Evolutionary conservation across 2,113 vertebrate genomes (phyloP).

Genomic region (Terrapene triunguis): DNA sequence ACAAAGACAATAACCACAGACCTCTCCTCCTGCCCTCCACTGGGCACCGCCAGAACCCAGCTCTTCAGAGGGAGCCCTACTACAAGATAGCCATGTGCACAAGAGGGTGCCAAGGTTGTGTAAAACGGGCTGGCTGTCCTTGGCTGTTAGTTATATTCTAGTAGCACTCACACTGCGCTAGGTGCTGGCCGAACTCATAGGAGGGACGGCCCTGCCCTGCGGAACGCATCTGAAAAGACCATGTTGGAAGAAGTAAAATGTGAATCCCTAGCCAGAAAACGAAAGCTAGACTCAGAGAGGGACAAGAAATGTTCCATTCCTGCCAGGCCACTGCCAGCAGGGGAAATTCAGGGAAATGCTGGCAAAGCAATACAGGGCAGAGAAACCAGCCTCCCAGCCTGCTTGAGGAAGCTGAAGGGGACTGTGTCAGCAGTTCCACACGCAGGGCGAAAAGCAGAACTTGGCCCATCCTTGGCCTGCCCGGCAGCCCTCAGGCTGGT

Average conservation of each 20-base stretch:
- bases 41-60: not conserved
- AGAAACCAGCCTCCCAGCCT: not conserved
- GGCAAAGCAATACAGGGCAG: not conserved
- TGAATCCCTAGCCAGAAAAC: not conserved
- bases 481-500: not conserved
- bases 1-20: not conserved
- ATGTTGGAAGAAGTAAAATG: not conserved
- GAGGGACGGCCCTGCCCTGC: not conserved
- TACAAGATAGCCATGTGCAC: not conserved
- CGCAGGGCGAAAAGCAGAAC: not conserved
- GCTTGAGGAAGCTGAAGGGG: not conserved
- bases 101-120: accelerated
- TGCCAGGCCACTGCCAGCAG: not conserved
- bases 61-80: accelerated
- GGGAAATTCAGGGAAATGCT: not conserved
- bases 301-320: not conserved
- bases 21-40: accelerated
- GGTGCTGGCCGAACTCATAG: not conserved
- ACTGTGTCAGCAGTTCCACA: not conserved
- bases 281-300: not conserved
- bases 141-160: accelerated
- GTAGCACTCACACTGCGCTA: not conserved
- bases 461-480: not conserved
- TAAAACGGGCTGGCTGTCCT: not conserved
- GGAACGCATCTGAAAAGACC: not conserved